Percentiles rank a stretch among this genome's conserved stretches.
phyloP scores from a whole-genome alignment of 2,888 invertebrate genomes.

The Sipha maydis region DNA sequence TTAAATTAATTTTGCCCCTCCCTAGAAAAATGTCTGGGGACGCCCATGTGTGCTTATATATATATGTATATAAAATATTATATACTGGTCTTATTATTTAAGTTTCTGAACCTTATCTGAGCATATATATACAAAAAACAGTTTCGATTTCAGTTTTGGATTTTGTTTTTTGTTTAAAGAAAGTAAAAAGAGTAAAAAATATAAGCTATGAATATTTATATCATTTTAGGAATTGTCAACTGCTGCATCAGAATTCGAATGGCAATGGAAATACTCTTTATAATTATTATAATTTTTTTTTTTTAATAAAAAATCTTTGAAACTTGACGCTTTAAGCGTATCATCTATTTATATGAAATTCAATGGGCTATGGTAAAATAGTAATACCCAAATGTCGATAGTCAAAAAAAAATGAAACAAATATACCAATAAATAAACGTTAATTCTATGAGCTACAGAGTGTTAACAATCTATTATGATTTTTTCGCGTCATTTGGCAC shows the following conservation, averaged over 20 bases:
- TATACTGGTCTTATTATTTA: no score
- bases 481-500: conserved; percentile 34
- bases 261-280: background rate
- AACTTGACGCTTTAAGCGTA: background rate
- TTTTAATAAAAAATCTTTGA: background rate
- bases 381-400: background rate
- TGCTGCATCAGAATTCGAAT: background rate
- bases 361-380: background rate
- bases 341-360: background rate
- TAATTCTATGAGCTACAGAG: background rate
- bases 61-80: no score
- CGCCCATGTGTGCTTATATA: no score
- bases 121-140: background rate
- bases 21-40: no score
- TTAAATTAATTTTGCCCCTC: no score
- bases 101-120: no score
- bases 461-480: conserved; percentile 44
- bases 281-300: background rate
- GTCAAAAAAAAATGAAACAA: background rate
- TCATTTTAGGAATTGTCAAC: background rate
- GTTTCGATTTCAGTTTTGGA: background rate
- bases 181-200: background rate
- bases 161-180: background rate
- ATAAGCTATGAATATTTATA: background rate
- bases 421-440: background rate